Conservation (phyloP, 1,140 invertebrate species). For the Polypedilum vanderplanki region DNA sequence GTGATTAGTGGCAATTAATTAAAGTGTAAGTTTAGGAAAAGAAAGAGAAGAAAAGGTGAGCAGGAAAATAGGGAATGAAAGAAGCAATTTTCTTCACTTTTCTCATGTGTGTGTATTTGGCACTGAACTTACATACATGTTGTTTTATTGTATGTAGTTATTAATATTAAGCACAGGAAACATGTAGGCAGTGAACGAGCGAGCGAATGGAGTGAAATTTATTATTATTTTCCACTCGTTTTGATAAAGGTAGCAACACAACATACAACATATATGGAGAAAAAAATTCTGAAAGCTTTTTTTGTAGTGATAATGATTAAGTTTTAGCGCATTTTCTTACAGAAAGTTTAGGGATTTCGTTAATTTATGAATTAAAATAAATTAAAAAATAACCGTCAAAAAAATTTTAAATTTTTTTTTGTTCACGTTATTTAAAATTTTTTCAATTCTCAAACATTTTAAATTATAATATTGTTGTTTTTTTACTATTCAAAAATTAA, state of each 20-base stretch:
- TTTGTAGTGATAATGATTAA: background rate
- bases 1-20: slow-evolving; percentile 9
- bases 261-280: too few species aligned
- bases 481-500: too few species aligned
- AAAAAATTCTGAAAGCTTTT: too few species aligned
- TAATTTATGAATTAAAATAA: too few species aligned
- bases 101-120: background rate
- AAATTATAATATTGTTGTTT: too few species aligned
- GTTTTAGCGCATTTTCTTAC: background rate
- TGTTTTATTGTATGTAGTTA: slow-evolving; percentile 4
- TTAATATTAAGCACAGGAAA: slow-evolving; percentile 12
- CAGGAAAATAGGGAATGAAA: background rate
- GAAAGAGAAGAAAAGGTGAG: background rate
- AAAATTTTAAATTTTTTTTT: too few species aligned
- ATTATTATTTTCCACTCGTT: slow-evolving; percentile 8
- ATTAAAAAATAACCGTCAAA: too few species aligned
- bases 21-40: background rate
- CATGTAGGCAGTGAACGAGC: background rate
- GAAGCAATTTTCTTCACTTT: background rate
- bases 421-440: too few species aligned
- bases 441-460: too few species aligned
- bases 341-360: too few species aligned
- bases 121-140: background rate
- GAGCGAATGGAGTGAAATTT: slow-evolving; percentile 12
- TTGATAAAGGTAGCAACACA: background rate